These are phyloP conservation scores for Craseonycteris thonglongyai DNA, from an alignment of 2,113 vertebrate genomes.

Conservation along the genomic window DNA sequence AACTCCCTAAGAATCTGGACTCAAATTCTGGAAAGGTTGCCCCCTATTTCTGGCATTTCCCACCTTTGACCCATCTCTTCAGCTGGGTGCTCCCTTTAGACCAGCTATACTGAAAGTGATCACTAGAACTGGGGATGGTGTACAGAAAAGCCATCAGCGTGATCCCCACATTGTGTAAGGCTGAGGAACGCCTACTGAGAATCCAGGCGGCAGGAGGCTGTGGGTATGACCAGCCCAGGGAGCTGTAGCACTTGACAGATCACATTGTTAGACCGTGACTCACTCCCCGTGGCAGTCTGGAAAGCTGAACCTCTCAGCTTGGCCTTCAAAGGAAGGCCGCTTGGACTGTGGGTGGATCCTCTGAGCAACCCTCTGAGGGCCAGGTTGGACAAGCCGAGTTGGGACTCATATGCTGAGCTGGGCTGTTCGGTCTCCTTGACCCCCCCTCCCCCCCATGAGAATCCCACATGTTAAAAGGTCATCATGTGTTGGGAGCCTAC, in stretches of 20 bases:
- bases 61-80: not conserved
- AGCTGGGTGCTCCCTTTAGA: not conserved
- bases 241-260: slow-evolving; percentile 50
- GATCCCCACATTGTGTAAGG: not conserved
- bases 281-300: slow-evolving; percentile 49
- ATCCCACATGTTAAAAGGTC: not conserved
- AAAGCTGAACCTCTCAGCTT: not conserved
- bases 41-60: not conserved
- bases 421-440: not conserved
- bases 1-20: not conserved
- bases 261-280: slow-evolving; percentile 70
- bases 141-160: not conserved
- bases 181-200: not conserved
- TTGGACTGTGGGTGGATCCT: not conserved
- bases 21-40: not conserved
- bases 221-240: not conserved
- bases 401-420: not conserved
- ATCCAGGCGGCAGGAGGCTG: not conserved
- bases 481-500: not conserved
- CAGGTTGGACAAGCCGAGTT: not conserved
- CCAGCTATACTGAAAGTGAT: not conserved
- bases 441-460: not conserved
- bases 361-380: not conserved
- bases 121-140: not conserved
- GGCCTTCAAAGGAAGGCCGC: slow-evolving; percentile 40